phyloP scores from a whole-genome alignment of 1,140 invertebrate species.

The Brachionus sp. region DNA sequence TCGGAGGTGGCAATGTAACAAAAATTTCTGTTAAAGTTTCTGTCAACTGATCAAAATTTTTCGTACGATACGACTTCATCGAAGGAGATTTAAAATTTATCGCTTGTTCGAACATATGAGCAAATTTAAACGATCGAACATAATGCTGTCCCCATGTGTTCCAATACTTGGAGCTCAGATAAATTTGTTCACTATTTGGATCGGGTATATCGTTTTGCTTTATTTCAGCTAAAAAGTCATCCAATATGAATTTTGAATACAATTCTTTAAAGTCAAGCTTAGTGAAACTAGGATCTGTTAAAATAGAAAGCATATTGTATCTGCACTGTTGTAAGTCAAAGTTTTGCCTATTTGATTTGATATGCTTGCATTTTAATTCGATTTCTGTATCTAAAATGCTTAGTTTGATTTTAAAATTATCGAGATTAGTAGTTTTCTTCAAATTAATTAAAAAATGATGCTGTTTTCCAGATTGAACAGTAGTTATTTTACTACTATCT shows the following conservation, averaged over 20 bases:
- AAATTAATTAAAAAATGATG: conserved; percentile 21
- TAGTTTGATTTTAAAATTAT: not conserved
- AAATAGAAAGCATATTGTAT: not conserved
- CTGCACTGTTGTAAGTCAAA: not conserved
- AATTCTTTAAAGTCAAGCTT: not conserved
- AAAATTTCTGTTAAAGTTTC: conserved; percentile 19
- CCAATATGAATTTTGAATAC: not conserved
- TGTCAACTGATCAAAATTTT: conserved; percentile 4
- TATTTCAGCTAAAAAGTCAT: conserved; percentile 23
- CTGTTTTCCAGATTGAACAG: conserved; percentile 3
- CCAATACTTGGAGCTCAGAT: conserved; percentile 10
- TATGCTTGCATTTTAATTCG: not conserved
- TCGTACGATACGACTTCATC: conserved; percentile 16
- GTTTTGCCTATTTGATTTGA: not conserved
- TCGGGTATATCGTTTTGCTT: conserved; percentile 26
- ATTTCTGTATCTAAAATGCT: not conserved
- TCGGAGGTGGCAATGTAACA: conserved; percentile 24
- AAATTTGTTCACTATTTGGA: conserved; percentile 29
- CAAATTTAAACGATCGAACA: conserved; percentile 34
- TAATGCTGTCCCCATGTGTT: conserved; percentile 32
- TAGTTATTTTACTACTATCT: not conserved
- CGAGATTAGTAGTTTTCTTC: not conserved
- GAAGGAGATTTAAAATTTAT: conserved; percentile 44
- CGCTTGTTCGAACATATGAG: conserved; percentile 17
- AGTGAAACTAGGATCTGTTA: not conserved